Percentiles rank a stretch among this genome's conserved stretches.
phyloP scores from a whole-genome alignment of 1,140 invertebrate genomes.

The Hyles euphorbiae region DNA sequence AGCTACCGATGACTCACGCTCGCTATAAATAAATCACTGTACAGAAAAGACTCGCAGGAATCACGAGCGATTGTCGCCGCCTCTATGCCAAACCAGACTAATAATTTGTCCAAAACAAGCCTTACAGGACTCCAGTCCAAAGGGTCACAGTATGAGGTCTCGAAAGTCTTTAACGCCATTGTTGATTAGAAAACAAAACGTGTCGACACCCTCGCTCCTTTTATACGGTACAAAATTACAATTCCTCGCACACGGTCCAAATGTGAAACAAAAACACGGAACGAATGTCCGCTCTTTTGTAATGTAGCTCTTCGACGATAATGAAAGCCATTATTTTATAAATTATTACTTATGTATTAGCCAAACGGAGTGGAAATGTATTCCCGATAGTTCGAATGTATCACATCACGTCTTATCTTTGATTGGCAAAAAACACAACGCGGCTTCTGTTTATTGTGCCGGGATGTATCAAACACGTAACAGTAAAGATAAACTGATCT shows the following conservation, averaged over 20 bases:
- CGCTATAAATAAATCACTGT: constrained; percentile 68
- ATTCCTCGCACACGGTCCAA: constrained; percentile 41
- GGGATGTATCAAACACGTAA: too few species aligned
- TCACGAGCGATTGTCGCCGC: constrained; percentile 55
- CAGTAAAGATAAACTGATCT: too few species aligned
- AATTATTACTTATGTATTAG: constrained; percentile 42
- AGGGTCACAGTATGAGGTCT: constrained; percentile 63
- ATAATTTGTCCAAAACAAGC: constrained; percentile 71
- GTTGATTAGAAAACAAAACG: constrained; percentile 67
- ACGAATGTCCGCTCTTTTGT: constrained; percentile 53
- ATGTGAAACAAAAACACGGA: constrained; percentile 59
- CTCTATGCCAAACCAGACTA: constrained; percentile 70
- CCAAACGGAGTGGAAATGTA: neutral
- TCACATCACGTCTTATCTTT: too few species aligned
- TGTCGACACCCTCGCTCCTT: constrained; percentile 68
- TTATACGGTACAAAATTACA: constrained; percentile 60
- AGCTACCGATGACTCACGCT: constrained; percentile 61
- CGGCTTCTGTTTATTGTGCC: too few species aligned
- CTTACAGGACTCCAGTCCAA: constrained; percentile 40
- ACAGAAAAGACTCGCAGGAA: constrained; percentile 46
- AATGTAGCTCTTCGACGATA: constrained; percentile 39
- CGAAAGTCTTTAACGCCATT: constrained; percentile 49
- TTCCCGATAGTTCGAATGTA: neutral
- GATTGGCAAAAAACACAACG: too few species aligned
- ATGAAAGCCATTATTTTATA: constrained; percentile 61